These are phyloP conservation scores for Diadromus collaris DNA, from an alignment of 2,888 invertebrate species.

Conservation along the genomic window DNA sequence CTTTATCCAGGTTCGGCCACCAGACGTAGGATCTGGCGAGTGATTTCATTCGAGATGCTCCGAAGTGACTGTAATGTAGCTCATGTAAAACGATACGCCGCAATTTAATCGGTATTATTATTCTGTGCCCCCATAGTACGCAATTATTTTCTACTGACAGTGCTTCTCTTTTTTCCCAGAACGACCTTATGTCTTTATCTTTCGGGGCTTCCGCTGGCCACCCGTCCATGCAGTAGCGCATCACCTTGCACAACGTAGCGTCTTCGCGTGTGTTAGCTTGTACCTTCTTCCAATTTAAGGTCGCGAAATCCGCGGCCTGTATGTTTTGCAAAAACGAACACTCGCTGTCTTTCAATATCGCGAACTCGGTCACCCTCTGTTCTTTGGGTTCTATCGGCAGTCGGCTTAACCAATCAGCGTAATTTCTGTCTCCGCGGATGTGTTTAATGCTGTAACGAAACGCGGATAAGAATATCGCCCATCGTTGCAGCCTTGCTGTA, in stretches of 20 bases:
- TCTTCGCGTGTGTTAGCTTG: not conserved
- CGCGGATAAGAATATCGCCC: not conserved
- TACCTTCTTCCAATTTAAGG: not conserved
- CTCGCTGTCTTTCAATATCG: too few relatives aligned
- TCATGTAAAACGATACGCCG: constrained; percentile 20
- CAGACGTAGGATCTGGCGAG: constrained; percentile 43
- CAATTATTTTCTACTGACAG: constrained; percentile 45
- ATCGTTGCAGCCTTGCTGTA: not conserved
- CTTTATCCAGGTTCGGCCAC: constrained; percentile 47
- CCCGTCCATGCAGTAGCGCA: constrained; percentile 6
- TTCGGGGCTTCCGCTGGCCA: not conserved
- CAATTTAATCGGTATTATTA: constrained; percentile 43
- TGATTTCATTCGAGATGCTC: constrained; percentile 41
- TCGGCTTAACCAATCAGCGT: not conserved
- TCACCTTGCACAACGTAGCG: not conserved
- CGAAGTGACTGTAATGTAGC: constrained; percentile 28
- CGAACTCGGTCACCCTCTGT: too few relatives aligned
- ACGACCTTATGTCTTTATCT: too few relatives aligned
- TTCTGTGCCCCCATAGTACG: constrained; percentile 50
- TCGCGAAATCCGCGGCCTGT: not conserved
- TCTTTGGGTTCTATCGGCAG: too few relatives aligned
- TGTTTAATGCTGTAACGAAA: not conserved
- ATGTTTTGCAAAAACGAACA: too few relatives aligned
- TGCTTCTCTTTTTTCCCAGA: constrained; percentile 48
- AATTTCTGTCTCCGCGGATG: not conserved